These are phyloP conservation scores for Molossus alvarezi DNA, from an alignment of 2,797 vertebrate species.

Conservation along the genomic window DNA sequence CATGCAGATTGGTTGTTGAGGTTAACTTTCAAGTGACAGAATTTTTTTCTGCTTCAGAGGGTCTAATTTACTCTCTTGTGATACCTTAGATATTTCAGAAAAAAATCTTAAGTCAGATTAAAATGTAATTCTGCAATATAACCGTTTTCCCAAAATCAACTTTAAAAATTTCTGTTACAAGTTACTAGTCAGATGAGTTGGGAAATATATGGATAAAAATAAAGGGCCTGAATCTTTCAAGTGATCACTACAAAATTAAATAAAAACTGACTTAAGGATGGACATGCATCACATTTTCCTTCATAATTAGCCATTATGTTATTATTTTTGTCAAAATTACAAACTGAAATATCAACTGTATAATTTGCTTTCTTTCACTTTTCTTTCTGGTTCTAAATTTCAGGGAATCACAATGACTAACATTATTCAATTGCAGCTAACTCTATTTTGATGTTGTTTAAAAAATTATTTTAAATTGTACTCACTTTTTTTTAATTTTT, in stretches of 20 bases:
- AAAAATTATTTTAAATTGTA: background rate
- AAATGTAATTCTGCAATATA: conserved; percentile 49
- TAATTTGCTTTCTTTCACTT: conserved; percentile 55
- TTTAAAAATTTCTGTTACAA: conserved; percentile 27
- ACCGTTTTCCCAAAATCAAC: conserved; percentile 56
- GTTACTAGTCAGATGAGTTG: conserved; percentile 50
- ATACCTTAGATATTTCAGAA: conserved; percentile 31
- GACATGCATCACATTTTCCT: conserved; percentile 12
- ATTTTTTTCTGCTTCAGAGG: conserved; percentile 70
- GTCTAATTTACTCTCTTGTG: conserved; percentile 78
- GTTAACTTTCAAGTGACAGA: conserved; percentile 78
- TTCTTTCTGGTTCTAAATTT: conserved; percentile 76
- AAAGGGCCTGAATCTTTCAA: conserved; percentile 45
- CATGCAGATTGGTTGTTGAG: conserved; percentile 57
- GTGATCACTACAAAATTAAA: conserved; percentile 55
- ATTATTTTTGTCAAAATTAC: conserved; percentile 62
- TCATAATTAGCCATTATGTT: conserved; percentile 53
- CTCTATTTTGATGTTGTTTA: conserved; percentile 53
- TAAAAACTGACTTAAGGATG: conserved; percentile 64
- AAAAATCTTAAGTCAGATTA: background rate
- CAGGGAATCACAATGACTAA: conserved; percentile 64
- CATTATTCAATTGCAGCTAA: conserved; percentile 68
- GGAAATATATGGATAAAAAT: conserved; percentile 37
- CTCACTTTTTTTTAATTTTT: conserved; percentile 10
- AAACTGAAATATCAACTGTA: conserved; percentile 71